phyloP scores from a whole-genome alignment of 2,888 invertebrate genomes.

The Beris chalybata region DNA sequence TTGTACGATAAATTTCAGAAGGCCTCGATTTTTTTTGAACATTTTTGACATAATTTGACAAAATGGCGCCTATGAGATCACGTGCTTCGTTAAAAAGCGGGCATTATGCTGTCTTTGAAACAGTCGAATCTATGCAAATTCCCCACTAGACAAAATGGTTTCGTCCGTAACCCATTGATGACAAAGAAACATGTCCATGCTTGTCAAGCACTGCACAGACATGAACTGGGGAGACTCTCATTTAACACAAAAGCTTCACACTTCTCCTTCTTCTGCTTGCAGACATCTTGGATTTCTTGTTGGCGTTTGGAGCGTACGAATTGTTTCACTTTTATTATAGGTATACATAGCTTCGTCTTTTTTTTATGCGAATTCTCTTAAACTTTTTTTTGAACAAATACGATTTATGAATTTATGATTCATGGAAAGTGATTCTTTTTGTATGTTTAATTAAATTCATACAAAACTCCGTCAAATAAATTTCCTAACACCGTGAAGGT shows the following conservation, averaged over 20 bases:
- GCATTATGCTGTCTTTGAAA: background rate
- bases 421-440: background rate
- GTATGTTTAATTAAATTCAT: too few relatives aligned
- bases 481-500: too few relatives aligned
- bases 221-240: slow-evolving; percentile 24
- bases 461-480: too few relatives aligned
- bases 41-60: too few relatives aligned
- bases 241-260: slow-evolving; percentile 12
- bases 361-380: slow-evolving; percentile 12
- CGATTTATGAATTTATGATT: slow-evolving; percentile 7
- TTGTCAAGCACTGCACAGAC: slow-evolving; percentile 34
- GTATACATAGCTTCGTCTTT: slow-evolving; percentile 2
- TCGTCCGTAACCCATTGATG: slow-evolving; percentile 38
- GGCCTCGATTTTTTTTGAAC: too few relatives aligned
- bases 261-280: slow-evolving; percentile 11
- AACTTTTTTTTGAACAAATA: slow-evolving; percentile 23
- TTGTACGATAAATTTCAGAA: too few relatives aligned
- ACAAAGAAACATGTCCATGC: slow-evolving; percentile 38
- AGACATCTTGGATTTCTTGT: slow-evolving; percentile 14
- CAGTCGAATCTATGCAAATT: background rate
- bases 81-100: background rate
- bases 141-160: slow-evolving; percentile 19
- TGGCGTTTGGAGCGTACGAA: background rate
- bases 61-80: too few relatives aligned
- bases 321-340: background rate